Evolutionary conservation across 2,113 vertebrate species (phyloP).

Genomic region (Alectura lathami): DNA sequence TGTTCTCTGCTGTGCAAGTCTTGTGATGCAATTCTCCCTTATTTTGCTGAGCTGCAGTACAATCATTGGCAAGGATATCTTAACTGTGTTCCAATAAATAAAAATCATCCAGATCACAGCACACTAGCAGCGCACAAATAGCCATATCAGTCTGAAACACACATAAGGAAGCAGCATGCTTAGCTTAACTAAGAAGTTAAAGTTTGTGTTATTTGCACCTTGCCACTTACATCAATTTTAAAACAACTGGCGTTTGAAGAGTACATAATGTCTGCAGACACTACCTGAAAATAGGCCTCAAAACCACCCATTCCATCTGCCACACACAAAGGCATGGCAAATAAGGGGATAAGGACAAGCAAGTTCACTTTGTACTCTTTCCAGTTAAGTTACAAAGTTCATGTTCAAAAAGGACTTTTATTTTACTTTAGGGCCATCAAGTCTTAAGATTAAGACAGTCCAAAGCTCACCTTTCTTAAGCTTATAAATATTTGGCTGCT

Average conservation of each 20-base stretch:
- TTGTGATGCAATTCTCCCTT: not conserved
- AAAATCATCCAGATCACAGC: not conserved
- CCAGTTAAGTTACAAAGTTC: not conserved
- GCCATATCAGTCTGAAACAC: not conserved
- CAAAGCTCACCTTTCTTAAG: not conserved
- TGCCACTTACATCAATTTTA: not conserved
- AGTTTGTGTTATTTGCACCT: not conserved
- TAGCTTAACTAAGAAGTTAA: not conserved
- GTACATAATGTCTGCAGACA: not conserved
- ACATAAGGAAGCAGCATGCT: not conserved
- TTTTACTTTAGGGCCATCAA: not conserved
- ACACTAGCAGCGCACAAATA: not conserved
- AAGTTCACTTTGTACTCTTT: not conserved
- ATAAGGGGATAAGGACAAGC: not conserved
- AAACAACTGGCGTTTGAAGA: not conserved
- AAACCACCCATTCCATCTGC: not conserved
- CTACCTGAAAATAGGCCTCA: not conserved
- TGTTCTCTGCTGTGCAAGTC: not conserved
- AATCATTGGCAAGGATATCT: not conserved
- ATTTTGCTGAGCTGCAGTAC: not conserved
- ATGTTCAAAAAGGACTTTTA: not conserved
- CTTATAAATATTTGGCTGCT: not conserved
- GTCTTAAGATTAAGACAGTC: not conserved
- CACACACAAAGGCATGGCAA: not conserved
- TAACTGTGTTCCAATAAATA: not conserved